Base-by-base conservation (phyloP, 1,140 invertebrate genomes). In the Latrodectus geometricus region DNA sequence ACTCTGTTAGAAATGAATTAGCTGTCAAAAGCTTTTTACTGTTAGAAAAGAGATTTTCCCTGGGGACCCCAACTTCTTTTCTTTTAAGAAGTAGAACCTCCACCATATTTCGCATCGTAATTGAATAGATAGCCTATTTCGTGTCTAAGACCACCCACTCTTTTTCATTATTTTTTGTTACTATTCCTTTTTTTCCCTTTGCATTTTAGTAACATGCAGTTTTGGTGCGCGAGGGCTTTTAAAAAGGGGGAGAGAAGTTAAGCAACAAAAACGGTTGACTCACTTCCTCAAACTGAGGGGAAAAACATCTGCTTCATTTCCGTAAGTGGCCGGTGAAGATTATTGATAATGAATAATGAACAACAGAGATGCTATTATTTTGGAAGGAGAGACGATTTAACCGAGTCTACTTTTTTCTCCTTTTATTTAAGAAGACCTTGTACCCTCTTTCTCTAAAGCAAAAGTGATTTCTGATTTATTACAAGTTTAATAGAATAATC, bases 321-420 rank as follows among this genome's bases (percentile, higher is more conserved):
- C 83, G 75, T 86, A 78, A 86, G 83, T 84, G 73, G 82, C 56
- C 82, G 50, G 73, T 78, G 83, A 86, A 78, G 83, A 86, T 86
- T 86, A 86, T 86, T 86, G 75, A 86, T 77, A 86, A 86, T 86
- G 83, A 86, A 86, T 86, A 77, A 86, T 86, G 83, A 86, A 86
- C 83, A 86, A 77, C 48, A 80, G 79, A 78, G 82, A 84, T 84
- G 82, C 72, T 84, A 84, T 84, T 84, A 68, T 86, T 86, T 76
- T 78, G 8, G 74, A 61, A 70, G 75, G 73, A 14, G n/a, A 52
- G 81, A 70, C 80, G 80, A 74, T 83, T 83, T 83, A 83, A 83
- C 79, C 17, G 20, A 54, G 61, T 9, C 21, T 9, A 17, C 8
- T 48, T 20, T 20, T 15, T 52, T 35, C 69, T 86, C 56, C 77